phyloP scores from a whole-genome alignment of 1,140 invertebrate species.

The Drosophila lacertosa region DNA sequence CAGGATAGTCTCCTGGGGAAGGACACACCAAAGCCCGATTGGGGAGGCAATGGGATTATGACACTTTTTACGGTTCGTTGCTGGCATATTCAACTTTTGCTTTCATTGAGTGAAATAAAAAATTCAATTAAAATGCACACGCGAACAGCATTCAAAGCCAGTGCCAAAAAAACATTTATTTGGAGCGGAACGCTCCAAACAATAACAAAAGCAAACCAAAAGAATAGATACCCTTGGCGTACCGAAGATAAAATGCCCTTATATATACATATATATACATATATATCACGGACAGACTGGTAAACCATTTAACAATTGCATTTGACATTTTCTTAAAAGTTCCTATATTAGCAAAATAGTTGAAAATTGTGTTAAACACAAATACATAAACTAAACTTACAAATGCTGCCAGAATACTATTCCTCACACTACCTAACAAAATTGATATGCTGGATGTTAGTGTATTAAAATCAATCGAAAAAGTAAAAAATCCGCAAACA shows the following conservation, averaged over 20 bases:
- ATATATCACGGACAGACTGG: not conserved
- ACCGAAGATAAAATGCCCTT: not conserved
- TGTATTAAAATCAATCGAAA: too few relatives aligned
- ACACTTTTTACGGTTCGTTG: conserved; percentile 69
- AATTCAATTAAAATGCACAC: conserved; percentile 79
- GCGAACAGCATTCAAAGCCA: conserved; percentile 47
- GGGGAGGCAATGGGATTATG: conserved; percentile 54
- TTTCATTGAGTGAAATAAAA: conserved; percentile 77
- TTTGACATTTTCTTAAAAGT: too few relatives aligned
- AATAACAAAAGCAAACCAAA: conserved; percentile 33
- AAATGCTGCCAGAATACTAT: too few relatives aligned
- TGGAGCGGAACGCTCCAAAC: conserved; percentile 60
- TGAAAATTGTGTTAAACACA: too few relatives aligned
- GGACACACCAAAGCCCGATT: conserved; percentile 14
- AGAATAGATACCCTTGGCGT: not conserved
- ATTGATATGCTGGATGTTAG: too few relatives aligned
- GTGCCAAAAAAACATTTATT: conserved; percentile 59
- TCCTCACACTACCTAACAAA: too few relatives aligned
- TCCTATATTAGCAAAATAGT: too few relatives aligned
- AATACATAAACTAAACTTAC: too few relatives aligned
- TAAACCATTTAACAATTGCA: too few relatives aligned
- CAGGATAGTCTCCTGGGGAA: not conserved
- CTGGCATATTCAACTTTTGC: conserved; percentile 65
- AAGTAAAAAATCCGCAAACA: too few relatives aligned
- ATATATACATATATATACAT: not conserved